These are phyloP conservation scores for Pectinophora gossypiella DNA, from an alignment of 1,140 invertebrate species.

Conservation along the genomic window DNA sequence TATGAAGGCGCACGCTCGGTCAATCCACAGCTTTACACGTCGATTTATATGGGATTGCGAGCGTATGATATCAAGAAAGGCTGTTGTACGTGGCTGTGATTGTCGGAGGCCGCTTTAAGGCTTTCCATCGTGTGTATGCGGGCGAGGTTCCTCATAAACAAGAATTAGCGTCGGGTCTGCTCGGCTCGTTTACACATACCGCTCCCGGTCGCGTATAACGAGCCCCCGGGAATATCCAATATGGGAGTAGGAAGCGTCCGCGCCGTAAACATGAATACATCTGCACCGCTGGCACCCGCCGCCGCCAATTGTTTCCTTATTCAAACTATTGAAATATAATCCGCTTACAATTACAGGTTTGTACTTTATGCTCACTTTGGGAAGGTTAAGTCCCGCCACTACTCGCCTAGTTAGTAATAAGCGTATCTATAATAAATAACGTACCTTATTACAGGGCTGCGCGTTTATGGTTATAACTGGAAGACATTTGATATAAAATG, in stretches of 20 bases:
- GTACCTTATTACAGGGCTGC: background rate
- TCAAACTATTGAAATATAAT: background rate
- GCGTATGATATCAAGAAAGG: constrained; percentile 27
- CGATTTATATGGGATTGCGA: constrained; percentile 31
- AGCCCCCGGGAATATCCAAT: constrained; percentile 15
- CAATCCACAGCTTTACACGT: background rate
- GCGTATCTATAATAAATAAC: background rate
- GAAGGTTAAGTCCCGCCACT: background rate
- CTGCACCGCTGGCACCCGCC: background rate
- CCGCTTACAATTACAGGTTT: background rate
- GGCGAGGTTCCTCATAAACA: constrained; percentile 58
- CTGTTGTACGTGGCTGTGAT: constrained; percentile 38
- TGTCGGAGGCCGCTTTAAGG: constrained; percentile 45
- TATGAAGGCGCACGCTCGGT: background rate
- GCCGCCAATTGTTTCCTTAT: constrained; percentile 1
- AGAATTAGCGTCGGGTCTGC: constrained; percentile 65
- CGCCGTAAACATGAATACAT: constrained; percentile 1
- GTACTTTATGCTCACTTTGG: background rate
- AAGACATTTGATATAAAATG: no score
- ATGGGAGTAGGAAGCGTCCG: constrained; percentile 1
- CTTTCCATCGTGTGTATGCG: constrained; percentile 46
- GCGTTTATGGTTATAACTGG: no score
- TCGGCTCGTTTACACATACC: constrained; percentile 68
- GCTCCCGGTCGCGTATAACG: constrained; percentile 59
- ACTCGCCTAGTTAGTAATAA: background rate